Base-by-base conservation (phyloP, 2,797 vertebrate species). In the Alectoris magna region DNA sequence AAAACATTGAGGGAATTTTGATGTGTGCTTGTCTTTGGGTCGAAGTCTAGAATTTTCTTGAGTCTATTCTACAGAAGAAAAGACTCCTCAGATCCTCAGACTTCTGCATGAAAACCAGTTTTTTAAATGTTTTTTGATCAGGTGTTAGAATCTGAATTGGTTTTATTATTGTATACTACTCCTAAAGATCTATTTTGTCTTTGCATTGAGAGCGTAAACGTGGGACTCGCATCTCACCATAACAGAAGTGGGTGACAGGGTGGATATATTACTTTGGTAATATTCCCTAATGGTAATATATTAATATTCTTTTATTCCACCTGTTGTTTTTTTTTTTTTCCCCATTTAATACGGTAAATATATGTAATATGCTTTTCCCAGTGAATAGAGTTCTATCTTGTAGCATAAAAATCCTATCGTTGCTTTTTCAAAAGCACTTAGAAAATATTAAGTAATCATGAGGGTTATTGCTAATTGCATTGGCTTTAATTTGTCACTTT, bases 401-500 rank as follows among this genome's bases (percentile, higher is more conserved):
- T 49, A 95, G 74, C 71, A 86, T 91, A 91, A 96, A 77, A 96
- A 49, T 96, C 41, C 87, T 91, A 92, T 93, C 91, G 81, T 75
- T 96, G 90, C 88, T 96, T 97, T 97, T 87, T 93, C 67, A 17
- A 88, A 96, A 96, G 84, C 80, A 88, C 92, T 96, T 94, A 92
- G 94, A 96, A 94, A 97, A 85, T 97, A 95, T 90, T 95, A 94
- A 95, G 86, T 89, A 96, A 97, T 97, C 96, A 94, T 94, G 94
- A 94, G 90, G 82, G 94, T 89, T 96, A 96, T 95, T 97, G 51
- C 95, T 97, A 95, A 97, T 96, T 97, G 88, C 95, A 92, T 93
- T 81, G 93, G 70, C 73, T 96, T 94, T 94, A 95, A 95, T 96
- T 97, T 96, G 81, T 93, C 78, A 87, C 89, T 97, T 96, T 91